phyloP scores from a whole-genome alignment of 2,797 vertebrate species.

The Staurois parvus region DNA sequence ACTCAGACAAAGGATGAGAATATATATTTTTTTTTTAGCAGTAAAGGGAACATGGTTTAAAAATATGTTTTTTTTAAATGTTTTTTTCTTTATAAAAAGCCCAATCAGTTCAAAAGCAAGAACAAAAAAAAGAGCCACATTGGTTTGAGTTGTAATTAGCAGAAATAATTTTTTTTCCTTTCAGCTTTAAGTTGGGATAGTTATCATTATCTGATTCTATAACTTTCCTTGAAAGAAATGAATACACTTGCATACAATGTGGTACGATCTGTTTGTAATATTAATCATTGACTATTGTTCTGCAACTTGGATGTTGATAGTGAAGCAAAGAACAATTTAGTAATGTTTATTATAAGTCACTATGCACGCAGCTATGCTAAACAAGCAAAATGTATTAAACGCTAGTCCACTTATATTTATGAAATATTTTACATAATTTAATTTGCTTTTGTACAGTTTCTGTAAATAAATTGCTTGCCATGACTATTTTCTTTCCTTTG shows the following conservation, averaged over 20 bases:
- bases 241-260: conserved; percentile 91
- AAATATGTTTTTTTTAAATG: conserved; percentile 22
- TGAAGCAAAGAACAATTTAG: conserved; percentile 96
- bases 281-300: conserved; percentile 98
- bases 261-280: conserved; percentile 92
- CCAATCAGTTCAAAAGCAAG: conserved; percentile 2
- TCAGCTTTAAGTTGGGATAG: conserved; percentile 83
- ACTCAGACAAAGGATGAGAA: conserved; percentile 71
- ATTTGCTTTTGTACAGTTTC: conserved; percentile 99
- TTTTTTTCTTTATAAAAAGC: neutral
- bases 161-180: conserved; percentile 69
- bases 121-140: conserved; percentile 60
- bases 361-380: conserved; percentile 99
- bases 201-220: conserved; percentile 76
- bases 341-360: conserved; percentile 99
- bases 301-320: conserved; percentile 99
- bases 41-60: conserved; percentile 65
- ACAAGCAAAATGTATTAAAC: conserved; percentile 99
- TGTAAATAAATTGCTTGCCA: conserved; percentile 99
- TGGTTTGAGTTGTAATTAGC: conserved; percentile 62
- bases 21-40: conserved; percentile 74
- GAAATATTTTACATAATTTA: conserved; percentile 99
- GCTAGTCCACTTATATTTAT: conserved; percentile 99
- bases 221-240: conserved; percentile 76
- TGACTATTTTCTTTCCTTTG: conserved; percentile 99